Conservation (phyloP, 2,888 invertebrate genomes). For the Lymantria dispar region DNA sequence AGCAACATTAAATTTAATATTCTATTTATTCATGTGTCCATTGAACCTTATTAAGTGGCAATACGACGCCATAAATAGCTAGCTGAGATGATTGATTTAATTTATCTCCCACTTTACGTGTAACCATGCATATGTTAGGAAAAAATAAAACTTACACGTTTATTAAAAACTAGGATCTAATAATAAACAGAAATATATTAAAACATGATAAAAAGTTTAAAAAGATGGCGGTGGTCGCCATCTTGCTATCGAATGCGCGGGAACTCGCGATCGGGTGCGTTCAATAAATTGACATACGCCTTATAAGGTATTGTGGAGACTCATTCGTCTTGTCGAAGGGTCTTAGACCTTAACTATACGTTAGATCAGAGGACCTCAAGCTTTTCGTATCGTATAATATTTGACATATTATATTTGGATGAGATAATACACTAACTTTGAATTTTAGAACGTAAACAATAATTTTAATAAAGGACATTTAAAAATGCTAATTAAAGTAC, state of each 20-base stretch:
- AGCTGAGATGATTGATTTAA: neutral
- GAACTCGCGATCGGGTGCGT: slow-evolving; percentile 55
- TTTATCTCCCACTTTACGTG: neutral
- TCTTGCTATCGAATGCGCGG: slow-evolving; percentile 60
- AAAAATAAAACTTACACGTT: slow-evolving; percentile 7
- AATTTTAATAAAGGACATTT: too few relatives aligned
- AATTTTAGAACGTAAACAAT: too few relatives aligned
- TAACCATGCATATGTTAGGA: neutral
- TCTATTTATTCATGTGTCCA: neutral
- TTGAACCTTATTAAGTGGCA: slow-evolving; percentile 2
- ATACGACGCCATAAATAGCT: slow-evolving; percentile 4
- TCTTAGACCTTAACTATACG: slow-evolving; percentile 51
- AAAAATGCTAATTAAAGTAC: too few relatives aligned
- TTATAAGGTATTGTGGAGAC: slow-evolving; percentile 57
- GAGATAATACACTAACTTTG: too few relatives aligned
- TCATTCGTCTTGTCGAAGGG: slow-evolving; percentile 57
- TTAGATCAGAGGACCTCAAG: slow-evolving; percentile 37
- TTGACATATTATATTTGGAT: slow-evolving; percentile 5
- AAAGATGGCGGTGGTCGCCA: slow-evolving; percentile 51
- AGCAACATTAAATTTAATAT: neutral
- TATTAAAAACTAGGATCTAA: slow-evolving; percentile 26
- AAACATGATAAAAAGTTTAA: slow-evolving; percentile 51
- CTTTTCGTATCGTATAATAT: too few relatives aligned
- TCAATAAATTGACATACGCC: slow-evolving; percentile 77
- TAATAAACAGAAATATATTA: slow-evolving; percentile 53